Conservation (phyloP, 2,113 vertebrate genomes). For the Pluvianellus socialis region DNA sequence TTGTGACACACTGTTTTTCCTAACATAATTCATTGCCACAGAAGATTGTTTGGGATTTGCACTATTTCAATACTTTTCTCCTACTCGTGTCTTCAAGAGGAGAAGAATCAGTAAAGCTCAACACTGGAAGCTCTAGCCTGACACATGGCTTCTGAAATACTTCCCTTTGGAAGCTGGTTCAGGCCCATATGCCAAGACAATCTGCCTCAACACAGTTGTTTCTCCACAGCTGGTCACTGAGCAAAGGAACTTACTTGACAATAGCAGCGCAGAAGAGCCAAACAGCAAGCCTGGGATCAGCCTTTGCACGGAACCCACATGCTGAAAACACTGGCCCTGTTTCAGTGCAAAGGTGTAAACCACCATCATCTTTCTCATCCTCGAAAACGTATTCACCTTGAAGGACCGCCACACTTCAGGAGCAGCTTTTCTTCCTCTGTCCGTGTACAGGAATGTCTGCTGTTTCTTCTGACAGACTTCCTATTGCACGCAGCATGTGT, state of each 20-base stretch:
- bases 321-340: not conserved
- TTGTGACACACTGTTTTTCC: not conserved
- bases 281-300: not conserved
- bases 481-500: rapidly evolving
- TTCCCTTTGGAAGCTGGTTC: not conserved
- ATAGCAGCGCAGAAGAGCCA: not conserved
- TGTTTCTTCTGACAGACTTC: not conserved
- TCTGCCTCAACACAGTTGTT: not conserved
- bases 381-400: not conserved
- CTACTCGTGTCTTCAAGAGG: not conserved
- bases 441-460: rapidly evolving
- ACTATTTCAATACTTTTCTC: not conserved
- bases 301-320: not conserved
- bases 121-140: not conserved
- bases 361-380: not conserved
- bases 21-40: not conserved
- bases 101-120: not conserved
- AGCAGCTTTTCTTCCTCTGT: not conserved
- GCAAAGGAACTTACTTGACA: not conserved
- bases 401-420: not conserved
- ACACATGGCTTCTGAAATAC: not conserved
- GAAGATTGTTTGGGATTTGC: not conserved
- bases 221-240: not conserved
- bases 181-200: not conserved
- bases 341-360: not conserved